Evolutionary conservation across 2,888 invertebrate genomes (phyloP).

Genomic region (Luffia ferchaultella): DNA sequence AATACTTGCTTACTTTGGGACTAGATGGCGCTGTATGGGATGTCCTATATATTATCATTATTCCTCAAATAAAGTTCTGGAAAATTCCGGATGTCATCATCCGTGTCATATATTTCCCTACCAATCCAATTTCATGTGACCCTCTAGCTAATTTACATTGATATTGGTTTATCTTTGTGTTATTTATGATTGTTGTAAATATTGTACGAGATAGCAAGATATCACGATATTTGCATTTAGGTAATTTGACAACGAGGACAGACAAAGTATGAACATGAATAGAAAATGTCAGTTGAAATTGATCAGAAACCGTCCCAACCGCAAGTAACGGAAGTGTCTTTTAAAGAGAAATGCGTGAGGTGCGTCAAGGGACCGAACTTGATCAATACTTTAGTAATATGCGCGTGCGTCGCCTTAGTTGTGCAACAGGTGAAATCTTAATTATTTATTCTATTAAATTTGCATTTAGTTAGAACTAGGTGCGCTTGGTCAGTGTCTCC

Average conservation of each 20-base stretch:
- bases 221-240: not conserved
- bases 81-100: too few relatives aligned
- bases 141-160: too few relatives aligned
- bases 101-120: too few relatives aligned
- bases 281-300: not conserved
- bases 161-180: not conserved
- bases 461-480: too few relatives aligned
- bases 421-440: conserved; percentile 67
- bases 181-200: not conserved
- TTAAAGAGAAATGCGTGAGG: conserved; percentile 36
- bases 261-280: not conserved
- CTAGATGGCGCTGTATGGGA: too few relatives aligned
- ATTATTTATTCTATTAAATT: too few relatives aligned
- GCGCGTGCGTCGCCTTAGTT: conserved; percentile 62
- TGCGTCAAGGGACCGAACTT: conserved; percentile 63
- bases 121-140: too few relatives aligned
- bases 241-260: not conserved
- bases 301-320: too few relatives aligned
- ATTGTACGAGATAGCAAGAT: not conserved
- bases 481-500: too few relatives aligned
- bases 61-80: too few relatives aligned
- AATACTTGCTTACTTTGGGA: too few relatives aligned
- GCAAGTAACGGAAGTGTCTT: conserved; percentile 10
- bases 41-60: too few relatives aligned
- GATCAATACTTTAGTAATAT: conserved; percentile 61